Base-by-base conservation (phyloP, 2,797 vertebrate genomes). In the Onychomys arenicola region DNA sequence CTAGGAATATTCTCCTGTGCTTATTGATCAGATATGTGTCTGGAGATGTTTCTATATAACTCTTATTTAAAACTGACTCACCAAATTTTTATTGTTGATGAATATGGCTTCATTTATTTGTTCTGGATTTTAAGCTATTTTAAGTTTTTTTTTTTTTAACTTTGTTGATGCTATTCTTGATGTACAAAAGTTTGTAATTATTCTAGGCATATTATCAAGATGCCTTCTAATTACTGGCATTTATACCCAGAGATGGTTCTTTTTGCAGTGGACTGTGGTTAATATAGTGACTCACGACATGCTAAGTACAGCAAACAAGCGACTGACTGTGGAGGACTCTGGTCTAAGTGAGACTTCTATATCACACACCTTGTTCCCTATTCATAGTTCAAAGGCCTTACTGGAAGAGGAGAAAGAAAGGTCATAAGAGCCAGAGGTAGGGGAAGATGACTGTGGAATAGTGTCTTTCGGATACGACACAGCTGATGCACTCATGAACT, bases 121-220 rank as follows among this genome's bases (percentile, higher is more conserved):
- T 55, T 90, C 11, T 55, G 13, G 23, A 75, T 91, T 34, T 65
- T 86, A 93, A 93, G 37, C 3, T 61, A 86, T 91, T 91, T 96
- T 89, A 29, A 59, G 25, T 6, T 2, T 55, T 27, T 83, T 89
- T 55, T 29, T 81, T 95, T 97, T 55, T 34, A 40, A 77, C 32
- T 93, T 37, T 34, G 11, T 65, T 84, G 59, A 71, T 52, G 34
- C 17, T 71, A 10, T 10, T 43, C 61, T 61, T 10, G 16, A 16
- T 59, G 23, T 11, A 71, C 6, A 77, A 61, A 96, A 77, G 11
- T 59, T 92, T 91, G 84, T 67, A 81, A 63, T 65, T 69, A 71
- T 57, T 14, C 43, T 9, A 67, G 21, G 43, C 6, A 25, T 49
- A 49, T 67, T 69, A 67, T 86, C 78, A 57, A 37, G 11, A 52